phyloP scores from a whole-genome alignment of 2,888 invertebrate species.

The Heliconius sara region DNA sequence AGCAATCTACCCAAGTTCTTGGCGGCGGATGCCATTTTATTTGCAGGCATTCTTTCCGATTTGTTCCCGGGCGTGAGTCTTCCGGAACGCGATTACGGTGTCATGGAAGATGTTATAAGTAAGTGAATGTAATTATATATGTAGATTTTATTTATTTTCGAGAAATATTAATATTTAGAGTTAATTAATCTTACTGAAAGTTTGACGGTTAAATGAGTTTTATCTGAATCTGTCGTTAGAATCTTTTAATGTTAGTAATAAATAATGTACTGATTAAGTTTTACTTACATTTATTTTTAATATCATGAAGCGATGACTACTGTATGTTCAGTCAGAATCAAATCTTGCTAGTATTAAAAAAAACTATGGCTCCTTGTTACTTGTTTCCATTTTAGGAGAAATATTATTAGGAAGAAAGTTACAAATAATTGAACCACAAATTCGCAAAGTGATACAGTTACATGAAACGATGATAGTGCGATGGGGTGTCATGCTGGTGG shows the following conservation, averaged over 20 bases:
- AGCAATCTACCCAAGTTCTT: conserved; percentile 96
- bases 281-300: no score
- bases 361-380: no score
- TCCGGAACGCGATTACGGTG: conserved; percentile 91
- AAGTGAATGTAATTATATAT: conserved; percentile 50
- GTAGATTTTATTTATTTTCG: neutral
- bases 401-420: conserved; percentile 84
- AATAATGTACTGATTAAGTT: no score
- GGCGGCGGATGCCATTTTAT: conserved; percentile 91
- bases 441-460: conserved; percentile 91
- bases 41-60: conserved; percentile 94
- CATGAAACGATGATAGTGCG: conserved; percentile 96
- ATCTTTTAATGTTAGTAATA: no score
- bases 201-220: no score
- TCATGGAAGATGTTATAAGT: conserved; percentile 87
- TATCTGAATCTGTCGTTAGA: no score
- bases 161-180: neutral
- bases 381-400: conserved; percentile 54
- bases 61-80: conserved; percentile 92
- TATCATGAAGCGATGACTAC: no score
- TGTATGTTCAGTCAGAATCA: no score
- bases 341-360: no score
- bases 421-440: conserved; percentile 87
- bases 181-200: no score
- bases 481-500: conserved; percentile 96